Evolutionary conservation across 1,140 invertebrate genomes (phyloP).

Genomic region (Drosophila tristis): DNA sequence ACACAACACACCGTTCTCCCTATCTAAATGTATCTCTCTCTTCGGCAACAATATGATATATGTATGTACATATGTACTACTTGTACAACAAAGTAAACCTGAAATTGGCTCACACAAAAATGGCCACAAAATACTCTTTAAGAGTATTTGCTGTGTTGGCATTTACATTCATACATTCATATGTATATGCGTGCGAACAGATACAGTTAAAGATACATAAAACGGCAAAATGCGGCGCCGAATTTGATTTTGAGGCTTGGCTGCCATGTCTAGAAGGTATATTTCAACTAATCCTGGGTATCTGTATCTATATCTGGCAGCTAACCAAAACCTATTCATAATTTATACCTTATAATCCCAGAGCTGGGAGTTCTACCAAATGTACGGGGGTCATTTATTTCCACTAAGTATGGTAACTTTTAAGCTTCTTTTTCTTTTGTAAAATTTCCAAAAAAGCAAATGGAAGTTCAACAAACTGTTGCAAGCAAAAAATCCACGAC

Average conservation of each 20-base stretch:
- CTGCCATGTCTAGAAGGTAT: constrained; percentile 44
- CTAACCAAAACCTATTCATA: too few relatives aligned
- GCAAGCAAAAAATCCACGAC: too few relatives aligned
- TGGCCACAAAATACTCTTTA: constrained; percentile 20
- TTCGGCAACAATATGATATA: background rate
- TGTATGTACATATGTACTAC: background rate
- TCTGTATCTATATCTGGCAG: constrained; percentile 21
- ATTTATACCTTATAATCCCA: too few relatives aligned
- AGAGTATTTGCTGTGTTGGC: constrained; percentile 58
- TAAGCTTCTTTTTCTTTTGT: too few relatives aligned
- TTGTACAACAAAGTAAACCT: constrained; percentile 40
- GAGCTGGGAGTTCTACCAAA: too few relatives aligned
- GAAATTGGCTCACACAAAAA: constrained; percentile 37
- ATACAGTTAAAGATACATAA: background rate
- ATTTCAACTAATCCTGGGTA: constrained; percentile 31
- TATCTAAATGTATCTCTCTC: constrained; percentile 6
- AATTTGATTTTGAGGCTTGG: constrained; percentile 35
- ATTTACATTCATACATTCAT: constrained; percentile 22
- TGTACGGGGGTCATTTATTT: too few relatives aligned
- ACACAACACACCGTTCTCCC: background rate
- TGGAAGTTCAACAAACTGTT: too few relatives aligned
- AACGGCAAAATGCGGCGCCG: constrained; percentile 51
- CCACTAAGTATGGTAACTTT: too few relatives aligned
- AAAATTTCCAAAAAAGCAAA: too few relatives aligned
- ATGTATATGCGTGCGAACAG: background rate